Conservation (phyloP, 2,797 vertebrate genomes). For the Gallinago nigripennis region DNA sequence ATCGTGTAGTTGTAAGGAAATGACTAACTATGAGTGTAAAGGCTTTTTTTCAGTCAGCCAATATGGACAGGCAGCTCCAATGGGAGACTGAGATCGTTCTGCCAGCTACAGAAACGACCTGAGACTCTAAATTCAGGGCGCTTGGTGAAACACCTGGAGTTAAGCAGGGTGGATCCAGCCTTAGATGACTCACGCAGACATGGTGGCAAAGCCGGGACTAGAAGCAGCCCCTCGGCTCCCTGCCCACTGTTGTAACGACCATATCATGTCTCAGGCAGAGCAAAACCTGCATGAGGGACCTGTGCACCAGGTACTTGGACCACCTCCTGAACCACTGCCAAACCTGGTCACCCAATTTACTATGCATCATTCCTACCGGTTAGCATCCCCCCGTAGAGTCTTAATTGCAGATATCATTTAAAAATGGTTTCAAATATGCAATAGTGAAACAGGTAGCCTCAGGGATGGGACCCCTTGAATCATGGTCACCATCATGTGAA, state of each 20-base stretch:
- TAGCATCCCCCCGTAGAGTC: neutral
- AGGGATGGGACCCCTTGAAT: neutral
- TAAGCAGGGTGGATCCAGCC: neutral
- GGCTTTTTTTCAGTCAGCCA: neutral
- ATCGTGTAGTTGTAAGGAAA: neutral
- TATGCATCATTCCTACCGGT: accelerated
- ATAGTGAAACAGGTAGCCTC: neutral
- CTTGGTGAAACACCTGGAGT: neutral
- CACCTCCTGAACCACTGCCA: neutral
- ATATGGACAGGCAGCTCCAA: neutral
- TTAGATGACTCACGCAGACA: neutral
- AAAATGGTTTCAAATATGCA: neutral
- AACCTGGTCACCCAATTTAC: neutral
- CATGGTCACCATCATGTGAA: neutral
- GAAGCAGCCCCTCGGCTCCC: neutral
- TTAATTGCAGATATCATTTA: neutral
- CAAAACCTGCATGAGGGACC: neutral
- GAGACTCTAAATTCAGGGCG: neutral
- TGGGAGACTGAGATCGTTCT: neutral
- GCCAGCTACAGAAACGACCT: neutral
- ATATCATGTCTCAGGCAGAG: neutral
- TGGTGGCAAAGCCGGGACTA: neutral
- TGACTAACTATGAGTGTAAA: neutral
- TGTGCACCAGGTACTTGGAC: accelerated
- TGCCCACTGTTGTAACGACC: neutral